Conservation (phyloP, 2,797 vertebrate species). For the Danio tinwini region DNA sequence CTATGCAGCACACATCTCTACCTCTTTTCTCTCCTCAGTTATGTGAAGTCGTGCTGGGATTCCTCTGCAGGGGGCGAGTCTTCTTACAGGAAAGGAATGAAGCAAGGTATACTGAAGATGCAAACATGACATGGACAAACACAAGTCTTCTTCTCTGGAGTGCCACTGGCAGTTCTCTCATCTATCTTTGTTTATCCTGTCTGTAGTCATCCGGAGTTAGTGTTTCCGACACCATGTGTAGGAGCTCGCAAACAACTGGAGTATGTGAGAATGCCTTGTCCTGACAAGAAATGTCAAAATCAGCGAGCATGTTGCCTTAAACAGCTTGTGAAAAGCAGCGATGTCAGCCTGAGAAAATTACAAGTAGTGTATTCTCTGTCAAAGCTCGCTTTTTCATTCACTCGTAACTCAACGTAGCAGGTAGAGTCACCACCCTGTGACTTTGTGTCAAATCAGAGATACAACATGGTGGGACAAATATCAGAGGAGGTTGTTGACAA, state of each 20-base stretch:
- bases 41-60: constrained; percentile 44
- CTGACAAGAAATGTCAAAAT: constrained; percentile 48
- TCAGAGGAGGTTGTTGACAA: constrained; percentile 9
- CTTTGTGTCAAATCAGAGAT: constrained; percentile 18
- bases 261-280: constrained; percentile 36
- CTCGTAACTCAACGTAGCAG: constrained; percentile 21
- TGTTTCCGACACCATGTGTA: constrained; percentile 18
- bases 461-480: neutral
- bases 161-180: constrained; percentile 47
- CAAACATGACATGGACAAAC: constrained; percentile 40
- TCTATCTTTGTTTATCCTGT: constrained; percentile 26
- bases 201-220: constrained; percentile 35
- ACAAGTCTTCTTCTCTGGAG: constrained; percentile 32
- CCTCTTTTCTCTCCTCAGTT: constrained; percentile 33
- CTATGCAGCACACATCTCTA: constrained; percentile 5
- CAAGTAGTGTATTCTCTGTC: constrained; percentile 27
- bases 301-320: constrained; percentile 34
- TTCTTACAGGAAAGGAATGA: constrained; percentile 39
- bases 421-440: neutral
- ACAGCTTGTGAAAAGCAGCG: constrained; percentile 30
- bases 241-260: constrained; percentile 36
- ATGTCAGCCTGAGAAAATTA: constrained; percentile 40
- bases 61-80: constrained; percentile 35
- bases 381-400: constrained; percentile 22
- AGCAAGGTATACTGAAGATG: constrained; percentile 23